phyloP scores from a whole-genome alignment of 2,888 invertebrate genomes.

The Drosophila dives region DNA sequence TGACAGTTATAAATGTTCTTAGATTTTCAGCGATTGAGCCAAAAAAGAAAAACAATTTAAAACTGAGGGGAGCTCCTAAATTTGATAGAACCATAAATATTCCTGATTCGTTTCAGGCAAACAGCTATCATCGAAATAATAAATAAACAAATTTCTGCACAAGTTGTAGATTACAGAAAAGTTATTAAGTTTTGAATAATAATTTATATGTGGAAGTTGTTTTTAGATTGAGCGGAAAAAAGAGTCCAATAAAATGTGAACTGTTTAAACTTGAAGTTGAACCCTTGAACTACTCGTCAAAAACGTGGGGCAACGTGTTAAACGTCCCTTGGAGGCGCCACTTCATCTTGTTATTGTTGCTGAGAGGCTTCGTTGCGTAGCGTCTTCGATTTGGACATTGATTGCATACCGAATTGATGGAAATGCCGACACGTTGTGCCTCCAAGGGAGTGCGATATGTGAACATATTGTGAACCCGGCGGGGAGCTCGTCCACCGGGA shows the following conservation, averaged over 20 bases:
- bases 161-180: background rate
- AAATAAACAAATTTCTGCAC: background rate
- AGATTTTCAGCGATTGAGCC: conserved; percentile 1
- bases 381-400: conserved; percentile 80
- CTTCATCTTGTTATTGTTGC: conserved; percentile 52
- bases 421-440: conserved; percentile 49
- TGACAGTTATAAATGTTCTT: conserved; percentile 11
- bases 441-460: conserved; percentile 23
- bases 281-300: background rate
- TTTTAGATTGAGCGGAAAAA: background rate
- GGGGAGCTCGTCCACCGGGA: conserved; percentile 59
- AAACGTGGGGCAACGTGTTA: conserved; percentile 27
- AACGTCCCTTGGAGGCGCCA: conserved; percentile 34
- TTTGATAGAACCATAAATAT: conserved; percentile 4
- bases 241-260: conserved; percentile 1
- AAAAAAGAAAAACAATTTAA: conserved; percentile 1
- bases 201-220: background rate
- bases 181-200: background rate
- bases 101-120: background rate
- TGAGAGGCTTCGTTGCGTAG: conserved; percentile 63
- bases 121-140: background rate
- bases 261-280: conserved; percentile 11
- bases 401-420: conserved; percentile 82
- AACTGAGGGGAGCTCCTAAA: background rate
- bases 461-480: conserved; percentile 59